Evolutionary conservation across 2,797 vertebrate species (phyloP).

Genomic region (Lateolabrax maculatus): DNA sequence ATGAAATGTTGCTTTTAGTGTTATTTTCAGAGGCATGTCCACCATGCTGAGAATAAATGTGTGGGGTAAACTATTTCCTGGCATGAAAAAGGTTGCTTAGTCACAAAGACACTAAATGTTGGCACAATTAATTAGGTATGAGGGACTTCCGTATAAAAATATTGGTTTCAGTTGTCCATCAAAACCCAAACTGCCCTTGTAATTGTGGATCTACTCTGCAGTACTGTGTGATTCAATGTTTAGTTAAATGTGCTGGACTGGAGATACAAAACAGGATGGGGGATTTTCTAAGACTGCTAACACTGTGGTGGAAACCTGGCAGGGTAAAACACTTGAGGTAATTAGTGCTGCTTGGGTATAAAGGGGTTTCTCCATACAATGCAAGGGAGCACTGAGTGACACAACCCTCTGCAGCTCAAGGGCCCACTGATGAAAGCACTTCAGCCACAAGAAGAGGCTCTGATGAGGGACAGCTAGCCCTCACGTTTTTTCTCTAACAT

Average conservation of each 20-base stretch:
- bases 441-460: constrained; percentile 57
- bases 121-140: background rate
- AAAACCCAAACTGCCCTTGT: background rate
- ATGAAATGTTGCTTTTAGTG: background rate
- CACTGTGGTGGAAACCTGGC: constrained; percentile 17
- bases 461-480: constrained; percentile 35
- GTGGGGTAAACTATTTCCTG: background rate
- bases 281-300: constrained; percentile 17
- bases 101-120: background rate
- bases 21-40: background rate
- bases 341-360: constrained; percentile 63
- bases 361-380: constrained; percentile 57
- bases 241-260: background rate
- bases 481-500: constrained; percentile 13
- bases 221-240: constrained; percentile 5
- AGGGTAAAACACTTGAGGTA: constrained; percentile 56
- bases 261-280: background rate
- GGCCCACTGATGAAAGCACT: constrained; percentile 63
- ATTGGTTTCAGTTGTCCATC: background rate
- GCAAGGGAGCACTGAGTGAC: constrained; percentile 38
- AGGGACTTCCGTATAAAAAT: background rate
- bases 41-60: background rate
- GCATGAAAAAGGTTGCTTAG: background rate
- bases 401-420: constrained; percentile 55
- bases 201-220: background rate